Conservation (phyloP, 2,113 vertebrate genomes). For the Sminthopsis crassicaudata region DNA sequence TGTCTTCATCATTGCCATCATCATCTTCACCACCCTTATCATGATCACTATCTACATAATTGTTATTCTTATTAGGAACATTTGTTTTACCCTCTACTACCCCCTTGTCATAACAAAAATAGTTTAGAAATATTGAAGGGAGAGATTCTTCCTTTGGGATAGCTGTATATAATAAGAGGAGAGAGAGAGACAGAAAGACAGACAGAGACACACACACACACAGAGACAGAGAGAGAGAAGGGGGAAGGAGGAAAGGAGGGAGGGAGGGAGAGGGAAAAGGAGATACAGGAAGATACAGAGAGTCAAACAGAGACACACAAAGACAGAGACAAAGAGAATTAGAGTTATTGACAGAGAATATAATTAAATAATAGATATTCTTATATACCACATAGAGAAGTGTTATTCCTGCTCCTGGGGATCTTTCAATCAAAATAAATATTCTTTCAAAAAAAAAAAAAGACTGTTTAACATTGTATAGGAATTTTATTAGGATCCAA, state of each 20-base stretch:
- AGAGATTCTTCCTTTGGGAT: not conserved
- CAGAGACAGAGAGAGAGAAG: not conserved
- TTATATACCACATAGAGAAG: not conserved
- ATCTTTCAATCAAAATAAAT: not conserved
- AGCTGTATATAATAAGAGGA: not conserved
- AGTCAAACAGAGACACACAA: not conserved
- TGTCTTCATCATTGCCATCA: not conserved
- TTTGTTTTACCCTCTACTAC: not conserved
- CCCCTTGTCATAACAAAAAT: not conserved
- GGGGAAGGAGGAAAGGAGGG: not conserved
- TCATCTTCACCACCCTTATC: not conserved
- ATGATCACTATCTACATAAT: not conserved
- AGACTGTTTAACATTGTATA: not conserved
- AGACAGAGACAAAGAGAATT: not conserved
- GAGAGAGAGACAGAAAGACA: not conserved
- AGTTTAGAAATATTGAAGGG: not conserved
- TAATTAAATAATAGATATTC: slow-evolving; percentile 12
- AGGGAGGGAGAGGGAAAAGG: slow-evolving; percentile 5
- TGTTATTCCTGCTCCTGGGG: not conserved
- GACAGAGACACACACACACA: not conserved
- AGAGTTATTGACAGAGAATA: slow-evolving; percentile 6
- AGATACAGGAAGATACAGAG: not conserved
- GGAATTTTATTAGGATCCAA: not conserved
- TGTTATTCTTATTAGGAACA: not conserved
- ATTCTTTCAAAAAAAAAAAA: not conserved